These are phyloP conservation scores for Drosophila robusta DNA, from an alignment of 2,888 invertebrate species.

Conservation along the genomic window DNA sequence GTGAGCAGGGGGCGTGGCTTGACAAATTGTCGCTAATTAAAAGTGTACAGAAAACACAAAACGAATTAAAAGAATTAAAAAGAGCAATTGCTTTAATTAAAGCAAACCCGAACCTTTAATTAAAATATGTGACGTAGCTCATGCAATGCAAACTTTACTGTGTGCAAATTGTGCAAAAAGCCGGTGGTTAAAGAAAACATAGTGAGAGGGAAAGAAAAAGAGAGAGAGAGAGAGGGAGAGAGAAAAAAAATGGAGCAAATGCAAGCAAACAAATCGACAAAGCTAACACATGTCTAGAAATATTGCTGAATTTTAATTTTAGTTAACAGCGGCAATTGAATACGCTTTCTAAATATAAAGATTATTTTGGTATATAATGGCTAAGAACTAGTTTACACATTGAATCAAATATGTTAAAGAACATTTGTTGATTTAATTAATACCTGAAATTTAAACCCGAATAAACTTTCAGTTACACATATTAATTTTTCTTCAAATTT, in stretches of 20 bases:
- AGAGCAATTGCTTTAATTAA: slow-evolving; percentile 36
- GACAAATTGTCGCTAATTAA: slow-evolving; percentile 53
- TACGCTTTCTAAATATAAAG: slow-evolving; percentile 11
- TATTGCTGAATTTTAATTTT: slow-evolving; percentile 7
- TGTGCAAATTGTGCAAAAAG: slow-evolving; percentile 27
- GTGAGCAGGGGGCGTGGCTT: slow-evolving; percentile 43
- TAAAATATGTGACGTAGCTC: slow-evolving; percentile 16
- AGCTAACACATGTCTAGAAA: slow-evolving; percentile 20
- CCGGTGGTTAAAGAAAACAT: background rate
- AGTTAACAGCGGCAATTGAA: background rate
- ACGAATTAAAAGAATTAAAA: slow-evolving; percentile 35
- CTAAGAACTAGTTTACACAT: too few relatives aligned
- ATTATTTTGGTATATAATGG: background rate
- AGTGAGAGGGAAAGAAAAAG: background rate
- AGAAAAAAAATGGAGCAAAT: slow-evolving; percentile 11
- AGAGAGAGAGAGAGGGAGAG: background rate
- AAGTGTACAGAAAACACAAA: slow-evolving; percentile 10
- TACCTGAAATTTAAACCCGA: too few relatives aligned
- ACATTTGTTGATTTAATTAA: too few relatives aligned
- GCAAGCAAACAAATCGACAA: slow-evolving; percentile 32
- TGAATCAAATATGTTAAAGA: too few relatives aligned
- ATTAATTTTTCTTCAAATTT: too few relatives aligned
- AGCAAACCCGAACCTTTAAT: slow-evolving; percentile 18
- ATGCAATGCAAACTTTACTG: slow-evolving; percentile 22
- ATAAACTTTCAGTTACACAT: too few relatives aligned